Base-by-base conservation (phyloP, 2,888 invertebrate species). In the Lithophane ornitopus region DNA sequence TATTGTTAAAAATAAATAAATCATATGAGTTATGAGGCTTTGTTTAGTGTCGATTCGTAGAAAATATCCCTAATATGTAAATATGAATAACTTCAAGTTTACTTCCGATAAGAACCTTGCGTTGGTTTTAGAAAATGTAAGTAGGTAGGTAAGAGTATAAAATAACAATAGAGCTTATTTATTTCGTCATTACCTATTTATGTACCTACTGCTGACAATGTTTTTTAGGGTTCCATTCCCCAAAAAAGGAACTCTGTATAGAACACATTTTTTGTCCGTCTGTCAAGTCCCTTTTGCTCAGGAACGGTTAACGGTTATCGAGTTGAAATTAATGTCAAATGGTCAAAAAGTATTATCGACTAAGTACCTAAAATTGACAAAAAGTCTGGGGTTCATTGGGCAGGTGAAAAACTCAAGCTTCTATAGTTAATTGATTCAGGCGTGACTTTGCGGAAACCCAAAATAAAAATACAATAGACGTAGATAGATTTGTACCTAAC, bases 1-100 rank as follows among this genome's bases (percentile, higher is more conserved):
- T 69, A 59, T 62, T 73, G 39, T 39, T 49, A 28, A 65, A 68
- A 65, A 62, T 62, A 70, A 83, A 67, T 68, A 78, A 70, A 56
- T 28, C 52, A 22, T 44, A 26, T 59, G 56, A 78, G 52, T 59
- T 80, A 80, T 59, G 63, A 58, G 58, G 58, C 34, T 76, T 69
- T 80, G 68, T 76, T 26, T 26, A 14, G 34, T 54, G 28, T 34
- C 34, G 34, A 52, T 80, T 80, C 77, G 52, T 46, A 81, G 82
- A 81, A 80, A 56, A 58, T 49, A 41, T 74, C n/a, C 49, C 28
- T 71, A 70, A 59, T 54, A 62, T n/a, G n/a, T n/a, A n/a, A n/a
- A n/a, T 80, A 52, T 66, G 11, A 66, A 66, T 34, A 54, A 70
- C n/a, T 63, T 63, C 2, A n/a, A 16, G 19, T 56, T 63, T 22